Evolutionary conservation across 2,113 vertebrate genomes (phyloP).

Genomic region (Papio anubis): DNA sequence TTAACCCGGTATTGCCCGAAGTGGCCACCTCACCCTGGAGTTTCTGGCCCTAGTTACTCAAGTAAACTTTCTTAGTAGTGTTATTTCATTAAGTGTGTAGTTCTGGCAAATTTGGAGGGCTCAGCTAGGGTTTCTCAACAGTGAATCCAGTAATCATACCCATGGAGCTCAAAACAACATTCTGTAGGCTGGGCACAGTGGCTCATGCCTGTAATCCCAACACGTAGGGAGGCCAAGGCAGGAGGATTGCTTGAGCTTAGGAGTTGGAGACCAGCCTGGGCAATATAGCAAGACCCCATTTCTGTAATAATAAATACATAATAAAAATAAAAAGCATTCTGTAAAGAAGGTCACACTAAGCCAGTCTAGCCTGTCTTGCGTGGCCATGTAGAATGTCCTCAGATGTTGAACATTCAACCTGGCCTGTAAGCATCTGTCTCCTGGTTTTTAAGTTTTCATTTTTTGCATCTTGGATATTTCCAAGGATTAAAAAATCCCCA

Average conservation of each 20-base stretch:
- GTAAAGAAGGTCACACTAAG: background rate
- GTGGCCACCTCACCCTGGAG: background rate
- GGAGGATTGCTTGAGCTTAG: too few relatives aligned
- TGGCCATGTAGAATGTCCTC: background rate
- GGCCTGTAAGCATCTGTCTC: background rate
- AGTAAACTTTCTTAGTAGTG: background rate
- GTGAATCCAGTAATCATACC: background rate
- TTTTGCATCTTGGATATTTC: background rate
- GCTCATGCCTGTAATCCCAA: too few relatives aligned
- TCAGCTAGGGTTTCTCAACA: background rate
- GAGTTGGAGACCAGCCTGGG: too few relatives aligned
- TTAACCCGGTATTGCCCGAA: background rate
- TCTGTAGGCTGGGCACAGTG: too few relatives aligned
- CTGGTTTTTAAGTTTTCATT: background rate
- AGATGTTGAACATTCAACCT: background rate
- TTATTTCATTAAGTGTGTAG: background rate
- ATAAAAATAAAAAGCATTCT: too few relatives aligned
- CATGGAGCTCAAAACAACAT: background rate
- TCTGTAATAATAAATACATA: too few relatives aligned
- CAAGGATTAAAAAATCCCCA: background rate
- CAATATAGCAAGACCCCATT: too few relatives aligned
- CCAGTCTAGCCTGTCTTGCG: background rate
- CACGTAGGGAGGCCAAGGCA: too few relatives aligned
- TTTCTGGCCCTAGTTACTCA: background rate
- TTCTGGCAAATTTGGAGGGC: too few relatives aligned